Base-by-base conservation (phyloP, 2,888 invertebrate species). In the Hyles lineata region DNA sequence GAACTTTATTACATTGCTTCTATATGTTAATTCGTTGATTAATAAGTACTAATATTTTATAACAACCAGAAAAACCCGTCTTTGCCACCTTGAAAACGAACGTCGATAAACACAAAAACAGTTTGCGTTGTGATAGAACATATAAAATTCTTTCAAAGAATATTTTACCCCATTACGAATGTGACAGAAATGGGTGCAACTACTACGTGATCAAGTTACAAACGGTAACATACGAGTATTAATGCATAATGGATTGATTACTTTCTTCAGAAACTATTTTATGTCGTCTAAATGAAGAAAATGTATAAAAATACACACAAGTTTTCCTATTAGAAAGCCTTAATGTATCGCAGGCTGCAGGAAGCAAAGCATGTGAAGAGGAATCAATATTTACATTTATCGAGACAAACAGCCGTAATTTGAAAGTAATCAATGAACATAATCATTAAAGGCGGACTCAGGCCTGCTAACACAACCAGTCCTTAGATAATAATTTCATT, bases 1-100 rank as follows among this genome's bases (percentile, higher is more conserved):
- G 50, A 67, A 63, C 23, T 67, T 67, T 67, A 50, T 67, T 23
- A 9, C 43, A 23, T 43, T 43, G 35, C 4, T 23, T 23, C 67
- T 23, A 62, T 50, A 67, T 67, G 23, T 15, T 21, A 67, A 67
- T 67, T 23, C 21, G 21, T 2, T 43, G 43, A 43, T 67, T 63
- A 43, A 67, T 50, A 50, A 23, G 3, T 23, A 67, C 17, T 23
- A 67, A 23, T 43, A 50, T 63, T 63, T 63, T 23, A 67, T 17
- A 15, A 67, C 23, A 43, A 23, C 43, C 17, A 23, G 50, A 67
- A 25, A 63, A 67, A 67, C 67, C 23, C 21, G 67, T 67, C 17
- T 23, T 7, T 23, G 50, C 50, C 67, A 67, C 50, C 50, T 67
- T 67, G 67, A 67, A 67, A 50, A 21, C 67, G 67, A 50, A 43